phyloP scores from a whole-genome alignment of 2,888 invertebrate genomes.

The Subacronicta megacephala region DNA sequence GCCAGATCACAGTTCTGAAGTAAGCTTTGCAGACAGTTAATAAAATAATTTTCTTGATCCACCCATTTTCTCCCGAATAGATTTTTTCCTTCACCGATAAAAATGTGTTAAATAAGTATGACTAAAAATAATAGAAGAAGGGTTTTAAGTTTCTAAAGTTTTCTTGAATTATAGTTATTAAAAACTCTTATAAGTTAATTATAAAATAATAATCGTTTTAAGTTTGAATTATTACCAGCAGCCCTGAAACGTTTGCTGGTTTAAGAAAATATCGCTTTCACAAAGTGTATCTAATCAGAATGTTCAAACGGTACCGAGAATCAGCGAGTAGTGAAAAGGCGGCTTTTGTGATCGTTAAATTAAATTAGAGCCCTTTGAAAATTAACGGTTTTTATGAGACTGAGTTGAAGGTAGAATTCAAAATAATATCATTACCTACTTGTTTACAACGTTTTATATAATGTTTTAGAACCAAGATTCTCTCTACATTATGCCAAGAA shows the following conservation, averaged over 20 bases:
- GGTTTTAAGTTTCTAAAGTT: too few species aligned
- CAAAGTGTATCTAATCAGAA: constrained; percentile 9
- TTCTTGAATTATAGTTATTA: too few species aligned
- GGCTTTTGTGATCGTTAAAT: constrained; percentile 19
- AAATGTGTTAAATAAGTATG: too few species aligned
- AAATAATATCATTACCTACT: neutral
- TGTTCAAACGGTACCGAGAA: constrained; percentile 19
- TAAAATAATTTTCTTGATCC: too few species aligned
- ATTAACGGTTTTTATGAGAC: constrained; percentile 8
- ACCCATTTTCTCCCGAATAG: too few species aligned
- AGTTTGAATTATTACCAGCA: constrained; percentile 5
- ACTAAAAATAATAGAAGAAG: too few species aligned
- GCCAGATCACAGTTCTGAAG: too few species aligned
- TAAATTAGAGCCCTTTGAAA: constrained; percentile 9
- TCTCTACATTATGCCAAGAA: neutral
- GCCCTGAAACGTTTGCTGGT: neutral
- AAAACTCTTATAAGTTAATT: too few species aligned
- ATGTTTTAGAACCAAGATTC: neutral
- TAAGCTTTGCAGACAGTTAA: too few species aligned
- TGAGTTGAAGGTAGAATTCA: constrained; percentile 8
- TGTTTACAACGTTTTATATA: neutral
- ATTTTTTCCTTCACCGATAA: too few species aligned
- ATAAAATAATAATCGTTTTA: neutral
- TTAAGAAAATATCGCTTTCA: constrained; percentile 5
- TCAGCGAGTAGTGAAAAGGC: constrained; percentile 1